A percentile compares a stretch with the other conserved stretches of the same genome.
These are phyloP conservation scores for Erithacus rubecula DNA, from an alignment of 2,797 vertebrate species.

Conservation along the genomic window DNA sequence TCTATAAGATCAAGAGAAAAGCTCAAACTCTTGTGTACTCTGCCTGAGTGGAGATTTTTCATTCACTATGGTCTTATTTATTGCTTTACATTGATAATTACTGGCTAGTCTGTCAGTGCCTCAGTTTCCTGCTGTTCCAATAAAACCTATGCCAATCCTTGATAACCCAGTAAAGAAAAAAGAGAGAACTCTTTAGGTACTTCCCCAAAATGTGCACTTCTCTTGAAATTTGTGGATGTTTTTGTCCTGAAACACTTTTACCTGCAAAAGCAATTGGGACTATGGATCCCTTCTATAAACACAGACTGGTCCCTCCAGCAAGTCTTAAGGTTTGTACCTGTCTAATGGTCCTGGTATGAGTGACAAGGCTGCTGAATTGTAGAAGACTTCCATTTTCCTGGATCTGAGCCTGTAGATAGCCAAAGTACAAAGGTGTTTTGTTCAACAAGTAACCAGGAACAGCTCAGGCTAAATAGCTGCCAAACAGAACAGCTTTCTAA, in stretches of 20 bases:
- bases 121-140: not conserved
- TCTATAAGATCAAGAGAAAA: not conserved
- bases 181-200: not conserved
- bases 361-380: not conserved
- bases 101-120: not conserved
- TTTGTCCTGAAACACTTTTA: not conserved
- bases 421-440: not conserved
- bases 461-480: not conserved
- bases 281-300: not conserved
- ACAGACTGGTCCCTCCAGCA: not conserved
- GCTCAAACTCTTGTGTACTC: not conserved
- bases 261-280: not conserved
- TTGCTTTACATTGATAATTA: not conserved
- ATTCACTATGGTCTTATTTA: not conserved
- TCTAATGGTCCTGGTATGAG: not conserved
- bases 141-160: not conserved
- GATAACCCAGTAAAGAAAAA: not conserved
- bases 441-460: not conserved
- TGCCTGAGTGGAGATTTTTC: not conserved
- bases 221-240: not conserved
- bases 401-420: not conserved
- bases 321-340: not conserved
- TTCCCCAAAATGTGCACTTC: not conserved
- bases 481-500: slow-evolving; percentile 1
- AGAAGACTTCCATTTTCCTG: not conserved